These are phyloP conservation scores for Actenoides lindsayi DNA, from an alignment of 2,113 vertebrate species.

Conservation along the genomic window DNA sequence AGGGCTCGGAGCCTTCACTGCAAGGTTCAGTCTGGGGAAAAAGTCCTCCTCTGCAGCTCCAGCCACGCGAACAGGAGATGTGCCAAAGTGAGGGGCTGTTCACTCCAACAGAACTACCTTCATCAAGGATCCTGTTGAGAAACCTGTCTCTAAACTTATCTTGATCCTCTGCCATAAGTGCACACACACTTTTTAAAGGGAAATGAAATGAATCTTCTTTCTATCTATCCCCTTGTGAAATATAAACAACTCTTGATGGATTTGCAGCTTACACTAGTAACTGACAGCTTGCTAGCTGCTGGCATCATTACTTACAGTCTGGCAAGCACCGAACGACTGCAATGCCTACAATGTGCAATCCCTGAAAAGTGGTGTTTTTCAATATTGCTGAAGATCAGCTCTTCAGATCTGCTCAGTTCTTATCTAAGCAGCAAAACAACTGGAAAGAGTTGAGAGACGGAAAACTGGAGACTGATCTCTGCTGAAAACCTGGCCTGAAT, in stretches of 20 bases:
- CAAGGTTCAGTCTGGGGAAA: not conserved
- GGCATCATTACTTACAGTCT: constrained; percentile 50
- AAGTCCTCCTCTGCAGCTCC: not conserved
- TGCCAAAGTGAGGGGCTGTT: not conserved
- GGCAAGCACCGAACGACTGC: not conserved
- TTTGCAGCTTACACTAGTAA: constrained; percentile 26
- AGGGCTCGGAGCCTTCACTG: not conserved
- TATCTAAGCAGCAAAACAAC: not conserved
- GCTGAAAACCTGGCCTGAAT: not conserved
- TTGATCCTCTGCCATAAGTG: not conserved
- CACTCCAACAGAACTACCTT: not conserved
- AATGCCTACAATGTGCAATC: not conserved
- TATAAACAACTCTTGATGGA: constrained; percentile 38
- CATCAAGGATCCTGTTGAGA: not conserved
- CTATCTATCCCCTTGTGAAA: constrained; percentile 3
- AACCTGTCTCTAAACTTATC: constrained; percentile 23
- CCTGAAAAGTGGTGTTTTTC: not conserved
- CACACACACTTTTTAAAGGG: not conserved
- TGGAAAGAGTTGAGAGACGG: not conserved
- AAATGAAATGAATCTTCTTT: not conserved
- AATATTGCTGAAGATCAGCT: not conserved
- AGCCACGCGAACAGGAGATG: not conserved
- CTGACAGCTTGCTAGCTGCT: constrained; percentile 59
- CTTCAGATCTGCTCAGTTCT: not conserved
- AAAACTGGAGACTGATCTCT: not conserved